A percentile compares a stretch with the other conserved stretches of the same genome.
phyloP scores from a whole-genome alignment of 2,113 vertebrate species.

The Sardina pilchardus region DNA sequence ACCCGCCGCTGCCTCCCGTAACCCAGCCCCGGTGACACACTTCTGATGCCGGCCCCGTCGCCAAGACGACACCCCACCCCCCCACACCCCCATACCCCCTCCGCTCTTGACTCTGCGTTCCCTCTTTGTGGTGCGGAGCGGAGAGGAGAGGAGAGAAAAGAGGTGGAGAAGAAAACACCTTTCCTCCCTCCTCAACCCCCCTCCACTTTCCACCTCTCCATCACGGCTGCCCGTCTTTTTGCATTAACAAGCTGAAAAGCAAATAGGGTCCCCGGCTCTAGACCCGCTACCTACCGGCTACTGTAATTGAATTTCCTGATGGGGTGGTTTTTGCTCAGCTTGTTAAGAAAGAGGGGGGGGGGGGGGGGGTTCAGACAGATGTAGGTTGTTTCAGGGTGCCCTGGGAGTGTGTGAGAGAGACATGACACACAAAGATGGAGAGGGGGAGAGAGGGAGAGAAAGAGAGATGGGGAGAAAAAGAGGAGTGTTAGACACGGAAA shows the following conservation, averaged over 20 bases:
- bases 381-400: slow-evolving; percentile 19
- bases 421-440: background rate
- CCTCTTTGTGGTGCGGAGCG: background rate
- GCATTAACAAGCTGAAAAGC: slow-evolving; percentile 20
- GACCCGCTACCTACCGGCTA: slow-evolving; percentile 18
- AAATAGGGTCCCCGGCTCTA: slow-evolving; percentile 14
- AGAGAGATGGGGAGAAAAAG: background rate
- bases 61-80: slow-evolving; percentile 48
- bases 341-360: slow-evolving; percentile 35
- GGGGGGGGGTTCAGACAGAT: slow-evolving; percentile 32
- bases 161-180: background rate
- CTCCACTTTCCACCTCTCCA: background rate
- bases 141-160: background rate
- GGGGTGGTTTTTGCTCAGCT: slow-evolving; percentile 37
- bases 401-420: background rate
- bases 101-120: slow-evolving; percentile 30
- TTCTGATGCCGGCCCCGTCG: slow-evolving; percentile 32
- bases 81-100: no score
- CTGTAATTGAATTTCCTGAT: slow-evolving; percentile 49
- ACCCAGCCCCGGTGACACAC: slow-evolving; percentile 22
- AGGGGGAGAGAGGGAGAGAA: slow-evolving; percentile 6
- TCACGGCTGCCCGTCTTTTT: background rate
- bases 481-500: background rate
- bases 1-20: background rate
- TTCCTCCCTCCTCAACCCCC: background rate